Base-by-base conservation (phyloP, 2,113 vertebrate genomes). In the Nesogale talazaci region DNA sequence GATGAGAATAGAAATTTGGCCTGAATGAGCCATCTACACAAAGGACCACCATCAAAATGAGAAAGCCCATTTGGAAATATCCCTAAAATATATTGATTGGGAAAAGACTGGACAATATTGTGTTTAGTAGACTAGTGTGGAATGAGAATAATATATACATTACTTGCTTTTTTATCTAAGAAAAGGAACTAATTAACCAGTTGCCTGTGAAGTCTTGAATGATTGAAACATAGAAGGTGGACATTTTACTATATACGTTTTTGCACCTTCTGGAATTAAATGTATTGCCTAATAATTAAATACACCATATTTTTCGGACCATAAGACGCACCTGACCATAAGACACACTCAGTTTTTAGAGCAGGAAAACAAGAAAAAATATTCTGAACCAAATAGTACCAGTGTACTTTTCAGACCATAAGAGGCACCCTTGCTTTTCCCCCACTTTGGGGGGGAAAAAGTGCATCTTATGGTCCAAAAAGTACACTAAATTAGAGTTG, bases 181-280 rank as follows among this genome's bases (percentile, higher is more conserved):
- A 52, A 89, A 94, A 94, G n/a, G 86, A 89, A 89, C 59, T 57
- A 85, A 72, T 22, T 84, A 94, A 94, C 31, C 52, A 72, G 29
- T 81, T 63, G 46, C 34, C 34, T 85, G 57, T 40, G 2, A 27
- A 2, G 20, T 23, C 52, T 78, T 14, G 42, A 52, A 78, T 91
- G 36, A 88, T n/a, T 86, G 46, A 52, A 12, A 52, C 46, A 52
- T 52, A 52, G 59, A 61, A 61, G 59, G 5, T 11, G 22, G 17
- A 61, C 59, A 52, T 52, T 52, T 52, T 52, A 52, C 46, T 52
- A 52, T 52, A 52, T 52, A 52, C 6, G 1, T 11, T 52, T 52
- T 52, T 52, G 46, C 46, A 52, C 10, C 46, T 52, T 52, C 46
- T 52, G 46, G 46, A 52, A 12, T 52, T 52, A 52, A 52, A 52